Base-by-base conservation (phyloP, 2,888 invertebrate genomes). In the Colostygia pectinataria region DNA sequence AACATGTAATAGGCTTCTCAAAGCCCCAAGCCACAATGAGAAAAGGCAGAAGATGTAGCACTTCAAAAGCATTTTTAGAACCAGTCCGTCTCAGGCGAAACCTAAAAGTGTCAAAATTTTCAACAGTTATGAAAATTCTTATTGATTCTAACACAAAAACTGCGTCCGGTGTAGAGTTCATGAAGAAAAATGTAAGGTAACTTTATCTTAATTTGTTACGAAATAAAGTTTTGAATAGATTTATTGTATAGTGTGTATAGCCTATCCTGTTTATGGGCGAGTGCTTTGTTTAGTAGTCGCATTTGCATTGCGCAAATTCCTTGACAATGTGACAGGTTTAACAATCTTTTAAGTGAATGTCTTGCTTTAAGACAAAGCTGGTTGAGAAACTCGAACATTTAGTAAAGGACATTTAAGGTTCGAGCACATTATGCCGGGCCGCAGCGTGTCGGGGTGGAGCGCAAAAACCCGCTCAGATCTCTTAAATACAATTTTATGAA, bases 1-100 rank as follows among this genome's bases (percentile, higher is more conserved):
- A 91, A 60, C 70, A 89, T 2, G 65, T 92, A 1, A 77, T 93
- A 24, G 95, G 95, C 0, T 95, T 95, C 67, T 93, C 93, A 0
- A 91, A 92, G 41, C 93, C 93, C 0, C 95, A 95, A 72, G 94
- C 94, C 0, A 95, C 94, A 14, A 90, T 95, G 74, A 84, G 93
- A 38, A 89, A 92, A 42, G 97, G 97, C 0, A 90, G 94, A 40
- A 89, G 97, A 51, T 95, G 95, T 61, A 96, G 96, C 70, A 93
- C 95, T 0, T 92, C 94, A 1, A 96, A 95, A 76, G 96, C 96
- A 0, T 97, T 95, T 74, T 83, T 96, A 9, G 91, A 92, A 57
- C 94, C 96, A 0, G 91, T 94, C 1, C 82, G 91, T 7, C 70
- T 87, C 7, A 90, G 96, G 25, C 65, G 72, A 7, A 97, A 96